phyloP scores from a whole-genome alignment of 2,113 vertebrate species.

The Anseranas semipalmata region DNA sequence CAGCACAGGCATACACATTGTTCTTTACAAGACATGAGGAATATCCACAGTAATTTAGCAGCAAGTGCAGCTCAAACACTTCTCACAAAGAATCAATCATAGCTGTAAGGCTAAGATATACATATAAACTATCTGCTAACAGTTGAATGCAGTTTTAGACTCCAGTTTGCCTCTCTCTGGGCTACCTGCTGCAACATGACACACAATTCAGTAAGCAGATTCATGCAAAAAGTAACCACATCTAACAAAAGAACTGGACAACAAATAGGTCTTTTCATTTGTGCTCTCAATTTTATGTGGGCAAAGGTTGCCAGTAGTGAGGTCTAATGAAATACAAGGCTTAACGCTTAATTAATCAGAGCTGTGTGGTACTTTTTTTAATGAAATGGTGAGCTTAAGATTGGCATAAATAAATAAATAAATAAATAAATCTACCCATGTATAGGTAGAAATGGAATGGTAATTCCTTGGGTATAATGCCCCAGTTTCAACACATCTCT shows the following conservation, averaged over 20 bases:
- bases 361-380: neutral
- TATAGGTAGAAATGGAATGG: neutral
- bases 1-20: neutral
- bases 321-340: neutral
- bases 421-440: neutral
- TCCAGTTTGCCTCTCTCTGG: neutral
- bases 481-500: neutral
- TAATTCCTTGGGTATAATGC: neutral
- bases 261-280: neutral
- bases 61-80: neutral
- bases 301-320: neutral
- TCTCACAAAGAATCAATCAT: neutral
- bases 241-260: neutral
- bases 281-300: neutral
- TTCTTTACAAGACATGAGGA: neutral
- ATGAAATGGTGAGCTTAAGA: neutral
- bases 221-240: neutral
- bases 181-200: neutral
- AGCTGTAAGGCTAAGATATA: neutral
- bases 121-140: neutral
- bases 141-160: neutral
- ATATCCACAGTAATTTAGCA: neutral
- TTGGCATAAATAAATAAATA: neutral
- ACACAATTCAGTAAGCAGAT: neutral
- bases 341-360: neutral